Percentiles rank a stretch among this genome's conserved stretches.
Conservation (phyloP, 2,797 vertebrate genomes). For the Propithecus deckenii region DNA sequence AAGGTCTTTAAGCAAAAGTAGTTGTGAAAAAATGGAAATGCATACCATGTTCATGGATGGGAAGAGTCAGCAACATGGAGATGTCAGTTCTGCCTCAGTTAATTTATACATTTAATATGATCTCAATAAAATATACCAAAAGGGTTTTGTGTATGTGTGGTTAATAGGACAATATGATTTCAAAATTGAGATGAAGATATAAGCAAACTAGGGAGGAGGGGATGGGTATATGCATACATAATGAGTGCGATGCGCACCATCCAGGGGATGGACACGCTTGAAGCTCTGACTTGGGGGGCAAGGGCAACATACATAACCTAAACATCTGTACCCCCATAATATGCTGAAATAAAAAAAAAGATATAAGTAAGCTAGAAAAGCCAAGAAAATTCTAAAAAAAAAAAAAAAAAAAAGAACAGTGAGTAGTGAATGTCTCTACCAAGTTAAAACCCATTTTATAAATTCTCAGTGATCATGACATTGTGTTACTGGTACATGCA, state of each 20-base stretch:
- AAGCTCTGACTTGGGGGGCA: too few relatives aligned
- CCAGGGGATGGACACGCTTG: too few relatives aligned
- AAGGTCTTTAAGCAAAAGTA: background rate
- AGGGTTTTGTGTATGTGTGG: background rate
- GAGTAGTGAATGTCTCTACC: background rate
- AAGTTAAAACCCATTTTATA: background rate
- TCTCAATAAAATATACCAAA: background rate
- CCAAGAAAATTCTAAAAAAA: background rate
- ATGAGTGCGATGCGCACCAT: too few relatives aligned
- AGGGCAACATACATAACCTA: too few relatives aligned
- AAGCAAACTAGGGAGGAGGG: background rate
- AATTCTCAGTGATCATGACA: background rate
- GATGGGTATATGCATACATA: too few relatives aligned
- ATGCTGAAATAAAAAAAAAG: too few relatives aligned
- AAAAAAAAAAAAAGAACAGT: background rate
- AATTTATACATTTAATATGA: background rate
- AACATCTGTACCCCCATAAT: too few relatives aligned
- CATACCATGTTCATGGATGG: background rate
- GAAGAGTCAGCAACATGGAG: background rate
- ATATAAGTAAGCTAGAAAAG: conserved; percentile 20
- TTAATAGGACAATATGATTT: background rate
- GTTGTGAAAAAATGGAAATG: background rate
- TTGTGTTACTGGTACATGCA: background rate
- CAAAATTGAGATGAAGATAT: background rate
- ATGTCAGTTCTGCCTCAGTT: background rate